Conservation (phyloP, 2,113 vertebrate species). For the Albula goreensis region DNA sequence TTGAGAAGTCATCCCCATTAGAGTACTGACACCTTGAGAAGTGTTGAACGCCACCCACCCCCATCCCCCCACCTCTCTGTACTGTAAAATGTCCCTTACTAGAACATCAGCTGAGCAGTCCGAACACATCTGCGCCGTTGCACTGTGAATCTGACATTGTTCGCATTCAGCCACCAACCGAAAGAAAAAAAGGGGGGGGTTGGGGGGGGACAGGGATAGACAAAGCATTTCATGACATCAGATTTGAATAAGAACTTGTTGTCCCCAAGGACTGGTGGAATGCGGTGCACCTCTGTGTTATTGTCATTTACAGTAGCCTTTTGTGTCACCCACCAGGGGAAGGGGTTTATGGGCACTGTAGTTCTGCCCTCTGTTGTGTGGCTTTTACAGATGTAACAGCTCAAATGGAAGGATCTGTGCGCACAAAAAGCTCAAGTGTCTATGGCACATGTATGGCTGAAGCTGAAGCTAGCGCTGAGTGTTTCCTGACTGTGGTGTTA, state of each 20-base stretch:
- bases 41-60: neutral
- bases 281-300: conserved; percentile 2
- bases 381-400: neutral
- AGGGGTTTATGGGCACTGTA: neutral
- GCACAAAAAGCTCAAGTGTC: too few species aligned
- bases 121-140: neutral
- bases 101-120: too few species aligned
- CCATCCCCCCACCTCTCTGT: too few species aligned
- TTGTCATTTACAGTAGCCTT: neutral
- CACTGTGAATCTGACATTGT: neutral
- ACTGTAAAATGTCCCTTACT: too few species aligned
- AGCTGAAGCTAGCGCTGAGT: neutral
- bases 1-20: neutral
- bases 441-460: neutral
- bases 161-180: neutral
- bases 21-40: neutral
- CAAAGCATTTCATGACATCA: neutral
- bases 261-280: neutral
- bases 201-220: neutral
- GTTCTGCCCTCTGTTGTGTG: neutral
- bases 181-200: neutral
- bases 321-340: neutral
- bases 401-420: neutral
- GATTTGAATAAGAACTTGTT: conserved; percentile 1
- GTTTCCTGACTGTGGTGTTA: neutral